phyloP scores from a whole-genome alignment of 2,113 vertebrate species.

The Tupaia tana region DNA sequence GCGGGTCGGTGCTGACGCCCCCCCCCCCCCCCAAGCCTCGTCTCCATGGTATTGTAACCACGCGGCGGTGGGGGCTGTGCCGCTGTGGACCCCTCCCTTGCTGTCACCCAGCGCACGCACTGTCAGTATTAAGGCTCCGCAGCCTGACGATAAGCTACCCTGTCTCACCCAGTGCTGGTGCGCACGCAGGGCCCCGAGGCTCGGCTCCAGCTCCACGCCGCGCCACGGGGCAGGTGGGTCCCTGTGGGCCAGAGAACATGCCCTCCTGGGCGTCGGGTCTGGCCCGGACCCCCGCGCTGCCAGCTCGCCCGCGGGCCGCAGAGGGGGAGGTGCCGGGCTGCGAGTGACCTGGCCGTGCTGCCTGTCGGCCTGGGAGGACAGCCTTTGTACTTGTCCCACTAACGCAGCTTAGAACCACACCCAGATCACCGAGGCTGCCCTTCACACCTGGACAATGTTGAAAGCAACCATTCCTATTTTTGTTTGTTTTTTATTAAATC shows the following conservation, averaged over 20 bases:
- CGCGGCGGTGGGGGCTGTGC: no score
- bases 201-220: neutral
- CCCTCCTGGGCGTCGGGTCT: neutral
- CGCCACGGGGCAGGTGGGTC: neutral
- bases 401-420: conserved; percentile 65
- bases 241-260: conserved; percentile 47
- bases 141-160: conserved; percentile 89
- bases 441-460: conserved; percentile 79
- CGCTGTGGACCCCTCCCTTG: conserved; percentile 42
- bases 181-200: neutral
- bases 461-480: conserved; percentile 77
- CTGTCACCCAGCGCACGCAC: conserved; percentile 82
- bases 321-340: neutral
- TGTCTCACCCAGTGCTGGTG: conserved; percentile 67
- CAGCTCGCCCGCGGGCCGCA: neutral
- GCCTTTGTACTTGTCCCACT: conserved; percentile 58
- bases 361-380: neutral
- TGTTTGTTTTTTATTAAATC: conserved; percentile 83
- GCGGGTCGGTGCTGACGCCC: conserved; percentile 58
- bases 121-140: conserved; percentile 90
- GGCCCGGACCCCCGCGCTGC: conserved; percentile 57
- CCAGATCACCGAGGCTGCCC: conserved; percentile 34
- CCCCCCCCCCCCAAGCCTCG: conserved; percentile 56
- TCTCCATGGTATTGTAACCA: conserved; percentile 61
- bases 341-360: neutral